Evolutionary conservation across 2,113 vertebrate species (phyloP).

Genomic region (Geothlypis trichas): DNA sequence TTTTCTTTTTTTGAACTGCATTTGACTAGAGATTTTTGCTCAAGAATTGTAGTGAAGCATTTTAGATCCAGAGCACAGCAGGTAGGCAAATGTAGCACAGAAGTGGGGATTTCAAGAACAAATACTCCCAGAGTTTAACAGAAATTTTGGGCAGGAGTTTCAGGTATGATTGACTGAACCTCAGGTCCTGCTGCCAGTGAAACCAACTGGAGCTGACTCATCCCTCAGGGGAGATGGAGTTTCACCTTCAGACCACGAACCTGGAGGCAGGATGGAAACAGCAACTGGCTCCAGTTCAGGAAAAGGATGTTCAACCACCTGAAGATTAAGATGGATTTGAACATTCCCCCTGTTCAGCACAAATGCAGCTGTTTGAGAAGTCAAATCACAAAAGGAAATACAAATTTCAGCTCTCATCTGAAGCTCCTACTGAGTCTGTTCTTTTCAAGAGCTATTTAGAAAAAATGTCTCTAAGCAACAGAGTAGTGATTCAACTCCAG

Average conservation of each 20-base stretch:
- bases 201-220: background rate
- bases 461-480: background rate
- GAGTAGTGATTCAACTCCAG: background rate
- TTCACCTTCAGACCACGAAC: background rate
- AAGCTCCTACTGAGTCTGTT: background rate
- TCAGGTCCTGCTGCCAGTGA: background rate
- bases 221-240: fast-evolving
- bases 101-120: background rate
- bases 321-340: background rate
- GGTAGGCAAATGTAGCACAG: background rate
- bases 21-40: background rate
- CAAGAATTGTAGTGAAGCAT: too few species aligned
- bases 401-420: background rate
- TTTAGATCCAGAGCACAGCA: background rate
- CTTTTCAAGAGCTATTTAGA: background rate
- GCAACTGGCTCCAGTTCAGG: background rate
- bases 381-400: background rate
- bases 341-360: background rate
- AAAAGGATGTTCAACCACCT: background rate
- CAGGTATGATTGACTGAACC: background rate
- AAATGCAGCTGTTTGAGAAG: background rate
- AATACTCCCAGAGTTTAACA: background rate
- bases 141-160: background rate
- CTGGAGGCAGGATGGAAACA: background rate
- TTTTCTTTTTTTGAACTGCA: background rate